Evolutionary conservation across 2,113 vertebrate species (phyloP).

Genomic region (Emydocephalus ijimae): DNA sequence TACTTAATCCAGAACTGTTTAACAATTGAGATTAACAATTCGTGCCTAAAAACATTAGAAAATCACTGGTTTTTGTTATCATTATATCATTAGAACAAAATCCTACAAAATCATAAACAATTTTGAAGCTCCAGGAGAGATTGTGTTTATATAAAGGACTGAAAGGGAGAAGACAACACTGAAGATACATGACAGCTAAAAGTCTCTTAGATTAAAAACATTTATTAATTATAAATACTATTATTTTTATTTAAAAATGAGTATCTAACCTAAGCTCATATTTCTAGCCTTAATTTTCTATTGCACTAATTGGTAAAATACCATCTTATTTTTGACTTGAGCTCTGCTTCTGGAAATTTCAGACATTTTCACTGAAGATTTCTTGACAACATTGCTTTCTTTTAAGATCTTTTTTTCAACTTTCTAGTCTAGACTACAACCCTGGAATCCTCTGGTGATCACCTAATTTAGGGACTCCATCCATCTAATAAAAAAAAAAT

Average conservation of each 20-base stretch:
- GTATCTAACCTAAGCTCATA: background rate
- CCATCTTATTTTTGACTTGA: background rate
- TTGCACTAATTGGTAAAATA: background rate
- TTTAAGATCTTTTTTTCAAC: background rate
- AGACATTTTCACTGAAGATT: background rate
- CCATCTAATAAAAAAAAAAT: background rate
- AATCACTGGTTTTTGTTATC: background rate
- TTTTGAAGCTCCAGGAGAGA: background rate
- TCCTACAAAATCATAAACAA: background rate
- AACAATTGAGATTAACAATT: background rate
- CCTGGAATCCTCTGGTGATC: background rate
- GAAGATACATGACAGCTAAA: background rate
- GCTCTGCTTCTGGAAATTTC: background rate
- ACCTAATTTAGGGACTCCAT: background rate
- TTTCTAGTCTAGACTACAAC: background rate
- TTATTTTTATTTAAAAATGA: background rate
- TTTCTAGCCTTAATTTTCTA: background rate
- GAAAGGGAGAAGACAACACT: background rate
- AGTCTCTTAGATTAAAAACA: background rate
- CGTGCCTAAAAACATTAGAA: background rate
- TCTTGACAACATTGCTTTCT: background rate
- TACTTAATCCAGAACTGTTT: background rate
- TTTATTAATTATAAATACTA: background rate
- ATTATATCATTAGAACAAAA: background rate
- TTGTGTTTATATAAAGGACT: background rate